A percentile compares a stretch with the other conserved stretches of the same genome.
Conservation (phyloP, 2,797 vertebrate genomes). For the Gymnothorax reevesii region DNA sequence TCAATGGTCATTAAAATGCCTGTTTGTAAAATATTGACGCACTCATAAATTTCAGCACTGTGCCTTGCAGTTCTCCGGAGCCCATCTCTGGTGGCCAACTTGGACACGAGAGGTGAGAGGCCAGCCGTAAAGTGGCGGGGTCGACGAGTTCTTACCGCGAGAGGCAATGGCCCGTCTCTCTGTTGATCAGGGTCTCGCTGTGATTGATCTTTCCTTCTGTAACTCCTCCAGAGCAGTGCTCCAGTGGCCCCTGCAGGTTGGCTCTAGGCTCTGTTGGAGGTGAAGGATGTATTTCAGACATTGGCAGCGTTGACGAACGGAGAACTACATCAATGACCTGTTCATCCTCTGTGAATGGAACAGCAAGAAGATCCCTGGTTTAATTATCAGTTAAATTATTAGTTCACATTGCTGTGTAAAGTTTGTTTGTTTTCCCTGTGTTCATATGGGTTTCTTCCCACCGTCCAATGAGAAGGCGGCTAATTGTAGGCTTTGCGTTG, state of each 20-base stretch:
- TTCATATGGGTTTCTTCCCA: too few species aligned
- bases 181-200: background rate
- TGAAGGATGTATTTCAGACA: background rate
- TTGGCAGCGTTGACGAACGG: background rate
- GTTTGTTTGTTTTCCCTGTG: too few species aligned
- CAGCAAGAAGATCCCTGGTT: too few species aligned
- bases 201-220: background rate
- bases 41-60: background rate
- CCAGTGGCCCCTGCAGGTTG: background rate
- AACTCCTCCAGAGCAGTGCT: background rate
- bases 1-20: background rate
- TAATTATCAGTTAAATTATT: too few species aligned
- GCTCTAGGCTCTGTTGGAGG: background rate
- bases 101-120: slow-evolving; percentile 38
- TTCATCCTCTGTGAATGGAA: background rate
- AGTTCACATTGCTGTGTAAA: too few species aligned
- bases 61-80: background rate
- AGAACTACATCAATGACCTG: background rate
- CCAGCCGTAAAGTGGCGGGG: slow-evolving; percentile 25
- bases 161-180: background rate
- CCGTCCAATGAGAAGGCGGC: too few species aligned
- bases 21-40: background rate
- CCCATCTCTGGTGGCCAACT: slow-evolving; percentile 25
- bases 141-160: background rate
- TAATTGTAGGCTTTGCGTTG: too few species aligned